Base-by-base conservation (phyloP, 2,888 invertebrate genomes). In the Andrena flavipes region DNA sequence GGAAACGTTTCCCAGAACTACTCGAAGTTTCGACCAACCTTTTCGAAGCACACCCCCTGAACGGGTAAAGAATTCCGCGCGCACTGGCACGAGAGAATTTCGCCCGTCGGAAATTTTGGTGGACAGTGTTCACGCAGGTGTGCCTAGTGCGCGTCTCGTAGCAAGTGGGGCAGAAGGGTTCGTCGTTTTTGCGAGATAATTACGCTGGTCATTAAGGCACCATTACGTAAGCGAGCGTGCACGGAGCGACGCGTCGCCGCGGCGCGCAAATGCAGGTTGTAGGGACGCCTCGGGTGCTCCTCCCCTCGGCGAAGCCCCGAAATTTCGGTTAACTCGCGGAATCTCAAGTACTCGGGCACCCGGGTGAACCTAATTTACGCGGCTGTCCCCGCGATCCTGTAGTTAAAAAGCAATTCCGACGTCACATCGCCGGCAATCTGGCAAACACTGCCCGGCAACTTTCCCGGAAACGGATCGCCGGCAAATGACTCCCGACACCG, bases 381-480 rank as follows among this genome's bases (percentile, higher is more conserved):
- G 64, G 68, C 64, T 74, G 79, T 81, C 74, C 64, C 54, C 65
- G 65, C 70, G 81, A 80, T 74, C 70, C 74, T 35, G 70, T 65
- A 74, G 80, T 82, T 74, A 74, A 80, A 82, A 82, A 71, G 71
- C 75, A 68, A 76, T 80, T 76, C 54, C 78, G 26, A n/a, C 78
- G 78, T 78, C 78, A 71, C 80, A 71, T 77, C 65, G 65, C 60
- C 56, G 77, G 80, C 79, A 78, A 76, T 80, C 80, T 68, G 80
- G 68, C 82, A 72, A 82, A 76, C 80, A 72, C 33, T 35, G 30
- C 4, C 33, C 33, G 60, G 20, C 35, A 71, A 65, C 65, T 71
- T 72, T 51, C 76, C 26, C 64, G 60, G 33, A 26, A 68, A 71
- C 69, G 63, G 65, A 70, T 80, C 54, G 51, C 20, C 68, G 26